phyloP scores from a whole-genome alignment of 35 echinoderm and acorn worm species.

The Hemicentrotus pulcherrimus region DNA sequence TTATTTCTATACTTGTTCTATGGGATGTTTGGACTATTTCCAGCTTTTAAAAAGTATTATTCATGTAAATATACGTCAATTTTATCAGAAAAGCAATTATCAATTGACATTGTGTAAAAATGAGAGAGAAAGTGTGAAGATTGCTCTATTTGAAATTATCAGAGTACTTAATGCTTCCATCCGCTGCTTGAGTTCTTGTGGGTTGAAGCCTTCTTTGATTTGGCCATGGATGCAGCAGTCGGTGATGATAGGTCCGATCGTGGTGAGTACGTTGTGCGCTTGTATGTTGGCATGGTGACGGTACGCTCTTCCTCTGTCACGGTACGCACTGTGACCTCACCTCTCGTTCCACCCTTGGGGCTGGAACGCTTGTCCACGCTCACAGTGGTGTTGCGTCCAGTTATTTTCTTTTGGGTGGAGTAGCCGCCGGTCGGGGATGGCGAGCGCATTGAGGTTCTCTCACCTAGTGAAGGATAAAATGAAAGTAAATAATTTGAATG shows the following conservation, averaged over 20 bases:
- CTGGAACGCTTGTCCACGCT: constrained; percentile 57
- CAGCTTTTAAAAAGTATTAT: background rate
- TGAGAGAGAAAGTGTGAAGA: background rate
- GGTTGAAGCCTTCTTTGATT: constrained; percentile 1
- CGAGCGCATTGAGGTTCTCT: constrained; percentile 38
- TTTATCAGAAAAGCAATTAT: background rate
- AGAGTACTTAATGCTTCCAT: background rate
- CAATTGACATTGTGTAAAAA: background rate
- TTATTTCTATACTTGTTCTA: background rate
- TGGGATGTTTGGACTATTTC: background rate
- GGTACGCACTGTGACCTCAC: constrained; percentile 86
- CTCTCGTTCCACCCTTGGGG: constrained; percentile 54
- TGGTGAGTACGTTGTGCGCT: constrained; percentile 13
- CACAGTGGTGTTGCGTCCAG: constrained; percentile 65
- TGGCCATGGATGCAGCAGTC: constrained; percentile 51
- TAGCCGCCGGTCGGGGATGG: constrained; percentile 53
- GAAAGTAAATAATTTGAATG: background rate
- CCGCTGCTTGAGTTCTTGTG: constrained; percentile 32
- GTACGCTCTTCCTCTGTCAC: constrained; percentile 84
- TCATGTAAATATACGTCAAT: background rate
- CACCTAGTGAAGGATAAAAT: background rate
- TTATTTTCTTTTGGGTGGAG: constrained; percentile 56
- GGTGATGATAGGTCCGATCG: constrained; percentile 55
- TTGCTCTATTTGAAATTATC: background rate
- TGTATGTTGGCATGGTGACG: constrained; percentile 72